These are phyloP conservation scores for Temnothorax curvispinosus DNA, from an alignment of 1,140 invertebrate species.

Conservation along the genomic window DNA sequence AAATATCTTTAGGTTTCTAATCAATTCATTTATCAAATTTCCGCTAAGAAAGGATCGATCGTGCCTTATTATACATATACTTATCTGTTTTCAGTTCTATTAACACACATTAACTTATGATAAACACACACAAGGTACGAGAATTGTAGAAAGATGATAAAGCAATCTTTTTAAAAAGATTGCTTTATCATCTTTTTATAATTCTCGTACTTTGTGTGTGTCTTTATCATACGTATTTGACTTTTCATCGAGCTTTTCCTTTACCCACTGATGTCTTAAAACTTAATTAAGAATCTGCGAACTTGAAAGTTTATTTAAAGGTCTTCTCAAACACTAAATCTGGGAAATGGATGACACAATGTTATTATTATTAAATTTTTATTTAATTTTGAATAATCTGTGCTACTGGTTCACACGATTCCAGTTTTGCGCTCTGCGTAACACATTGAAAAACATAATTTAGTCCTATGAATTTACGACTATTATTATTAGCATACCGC, in stretches of 20 bases:
- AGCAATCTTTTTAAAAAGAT: not conserved
- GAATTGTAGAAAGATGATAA: not conserved
- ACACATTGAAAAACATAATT: not conserved
- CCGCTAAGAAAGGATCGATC: no score
- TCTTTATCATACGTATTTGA: no score
- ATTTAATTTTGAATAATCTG: not conserved
- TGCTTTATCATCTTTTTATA: no score
- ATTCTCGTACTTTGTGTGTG: no score
- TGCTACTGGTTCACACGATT: not conserved
- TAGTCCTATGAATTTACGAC: not conserved
- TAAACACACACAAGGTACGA: not conserved
- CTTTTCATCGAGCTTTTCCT: not conserved
- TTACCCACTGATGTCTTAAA: not conserved
- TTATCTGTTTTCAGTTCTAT: not conserved
- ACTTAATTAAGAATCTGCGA: not conserved
- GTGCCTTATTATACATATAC: no score
- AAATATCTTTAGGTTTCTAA: no score
- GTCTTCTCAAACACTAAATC: not conserved
- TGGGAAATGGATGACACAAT: not conserved
- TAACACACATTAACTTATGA: not conserved
- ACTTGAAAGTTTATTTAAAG: not conserved
- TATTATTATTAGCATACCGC: not conserved
- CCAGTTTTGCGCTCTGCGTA: not conserved
- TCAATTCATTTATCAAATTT: no score
- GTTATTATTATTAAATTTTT: not conserved